phyloP scores from a whole-genome alignment of 1,140 invertebrate genomes.

The Drosophila mojavensis region DNA sequence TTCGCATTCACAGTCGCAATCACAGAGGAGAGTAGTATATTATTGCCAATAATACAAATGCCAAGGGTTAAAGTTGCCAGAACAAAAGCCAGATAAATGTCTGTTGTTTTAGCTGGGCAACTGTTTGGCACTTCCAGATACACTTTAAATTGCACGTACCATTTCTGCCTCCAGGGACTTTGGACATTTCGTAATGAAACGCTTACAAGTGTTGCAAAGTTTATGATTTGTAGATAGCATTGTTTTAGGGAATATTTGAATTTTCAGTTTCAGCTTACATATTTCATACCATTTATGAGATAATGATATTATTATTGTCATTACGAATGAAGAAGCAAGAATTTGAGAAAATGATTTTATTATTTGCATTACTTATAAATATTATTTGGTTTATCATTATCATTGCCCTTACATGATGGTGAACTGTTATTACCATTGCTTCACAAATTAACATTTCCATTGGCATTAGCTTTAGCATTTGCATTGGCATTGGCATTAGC shows the following conservation, averaged over 20 bases:
- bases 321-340: too few species aligned
- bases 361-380: too few species aligned
- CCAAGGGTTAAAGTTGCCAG: constrained; percentile 56
- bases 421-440: too few species aligned
- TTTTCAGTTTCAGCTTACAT: background rate
- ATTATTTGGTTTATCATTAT: too few species aligned
- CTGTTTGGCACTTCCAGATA: constrained; percentile 23
- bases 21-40: constrained; percentile 32
- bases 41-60: constrained; percentile 71
- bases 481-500: too few species aligned
- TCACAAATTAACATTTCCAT: too few species aligned
- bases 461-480: too few species aligned
- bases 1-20: background rate
- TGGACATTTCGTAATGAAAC: constrained; percentile 17
- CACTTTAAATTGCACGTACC: constrained; percentile 13
- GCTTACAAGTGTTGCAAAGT: background rate
- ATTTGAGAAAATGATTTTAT: too few species aligned
- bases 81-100: constrained; percentile 48
- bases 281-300: too few species aligned
- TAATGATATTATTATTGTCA: too few species aligned
- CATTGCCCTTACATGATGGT: too few species aligned
- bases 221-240: background rate
- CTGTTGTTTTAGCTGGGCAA: constrained; percentile 37
- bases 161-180: constrained; percentile 18
- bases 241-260: background rate